phyloP scores from a whole-genome alignment of 2,797 vertebrate species.

The Hyperoplus lanceolatus region DNA sequence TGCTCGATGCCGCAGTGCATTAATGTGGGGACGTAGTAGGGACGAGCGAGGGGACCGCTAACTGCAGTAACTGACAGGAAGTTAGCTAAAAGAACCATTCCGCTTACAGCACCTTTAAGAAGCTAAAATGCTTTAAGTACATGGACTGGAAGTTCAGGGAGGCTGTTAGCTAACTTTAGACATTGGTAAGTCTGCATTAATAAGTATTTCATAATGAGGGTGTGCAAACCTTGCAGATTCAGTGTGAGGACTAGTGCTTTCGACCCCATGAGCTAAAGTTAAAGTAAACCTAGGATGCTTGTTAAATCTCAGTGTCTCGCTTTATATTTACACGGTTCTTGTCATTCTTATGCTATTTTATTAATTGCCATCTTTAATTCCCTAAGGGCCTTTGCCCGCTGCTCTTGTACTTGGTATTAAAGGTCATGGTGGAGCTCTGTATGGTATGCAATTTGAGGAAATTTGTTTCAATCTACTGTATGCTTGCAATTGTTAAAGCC shows the following conservation, averaged over 20 bases:
- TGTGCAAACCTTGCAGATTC: background rate
- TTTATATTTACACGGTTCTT: background rate
- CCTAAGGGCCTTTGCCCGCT: slow-evolving; percentile 37
- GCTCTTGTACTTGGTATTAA: slow-evolving; percentile 63
- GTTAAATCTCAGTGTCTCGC: background rate
- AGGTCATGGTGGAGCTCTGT: slow-evolving; percentile 53
- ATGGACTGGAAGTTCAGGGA: background rate
- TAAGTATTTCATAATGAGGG: background rate
- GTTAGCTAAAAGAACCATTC: too few species aligned
- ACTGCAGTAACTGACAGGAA: too few species aligned
- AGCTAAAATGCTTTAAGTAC: background rate
- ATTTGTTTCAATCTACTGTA: slow-evolving; percentile 49
- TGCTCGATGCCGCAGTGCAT: too few species aligned
- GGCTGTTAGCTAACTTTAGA: background rate
- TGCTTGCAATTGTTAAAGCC: slow-evolving; percentile 65
- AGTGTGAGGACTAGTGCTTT: background rate
- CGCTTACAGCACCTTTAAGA: background rate
- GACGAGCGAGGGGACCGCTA: too few species aligned
- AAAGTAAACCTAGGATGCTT: background rate
- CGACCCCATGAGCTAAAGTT: background rate
- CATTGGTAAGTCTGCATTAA: background rate
- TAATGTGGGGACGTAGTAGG: too few species aligned
- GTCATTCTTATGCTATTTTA: slow-evolving; percentile 9
- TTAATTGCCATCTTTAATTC: slow-evolving; percentile 29
- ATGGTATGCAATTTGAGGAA: slow-evolving; percentile 44